Evolutionary conservation across 1,140 invertebrate species (phyloP), one percentile per base, ranked within the genome.

Genomic region (Zaprionus gabonicus): DNA sequence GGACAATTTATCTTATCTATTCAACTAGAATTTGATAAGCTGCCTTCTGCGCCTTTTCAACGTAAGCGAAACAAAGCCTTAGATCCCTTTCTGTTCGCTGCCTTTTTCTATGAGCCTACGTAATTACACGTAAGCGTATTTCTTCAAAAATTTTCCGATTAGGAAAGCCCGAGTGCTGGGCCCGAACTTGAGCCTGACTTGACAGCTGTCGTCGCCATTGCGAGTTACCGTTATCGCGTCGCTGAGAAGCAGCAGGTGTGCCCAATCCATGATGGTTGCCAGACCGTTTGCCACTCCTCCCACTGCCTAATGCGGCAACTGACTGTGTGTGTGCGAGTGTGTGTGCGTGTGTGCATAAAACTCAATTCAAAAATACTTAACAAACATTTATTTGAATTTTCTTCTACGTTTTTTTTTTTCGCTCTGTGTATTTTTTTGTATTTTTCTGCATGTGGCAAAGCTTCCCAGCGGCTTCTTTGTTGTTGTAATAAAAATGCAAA

Each of bases 401-500:
- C 71, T 56, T 82, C 65, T 66, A 46, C 60, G 23, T 51, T 20
- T 68, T 44, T 27, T n/a, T 31, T 62, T 9, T 62, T 56, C 55
- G 27, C 55, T 71, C n/a, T 62, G 12, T 71, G n/a, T 78, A 57
- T 67, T 53, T 62, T n/a, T 64, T 15, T 67, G 34, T 17, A 17
- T 57, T 23, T 58, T 74, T 66, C 17, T 63, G 53, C 66, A 70
- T 76, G 73, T 71, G 73, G 68, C 51, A 76, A 71, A 65, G 69
- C 67, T 53, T 73, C 51, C 51, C 73, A 69, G 81, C 65, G 77
- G 84, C 79, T 71, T n/a, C 67, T 75, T 58, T 71, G 84, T 85
- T 88, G 84, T 88, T 90, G 84, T 90, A 88, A 88, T 88, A 88
- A 88, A 88, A 88, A 88, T 88, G 84, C 84, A 88, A 88, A 88